Conservation (phyloP, 2,888 invertebrate species). For the Lacanobia wlatinum region DNA sequence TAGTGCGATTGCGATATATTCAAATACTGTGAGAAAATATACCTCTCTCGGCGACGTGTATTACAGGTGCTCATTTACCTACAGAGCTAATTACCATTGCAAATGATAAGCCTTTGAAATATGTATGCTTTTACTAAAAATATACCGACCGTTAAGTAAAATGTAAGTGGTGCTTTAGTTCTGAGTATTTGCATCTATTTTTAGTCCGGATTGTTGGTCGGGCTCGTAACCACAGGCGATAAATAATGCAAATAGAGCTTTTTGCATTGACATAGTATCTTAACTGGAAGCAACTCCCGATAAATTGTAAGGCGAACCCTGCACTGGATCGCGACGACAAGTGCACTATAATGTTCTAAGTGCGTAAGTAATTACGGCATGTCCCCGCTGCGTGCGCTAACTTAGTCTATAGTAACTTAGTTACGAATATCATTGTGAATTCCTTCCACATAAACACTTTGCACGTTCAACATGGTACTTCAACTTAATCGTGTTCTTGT, state of each 20-base stretch:
- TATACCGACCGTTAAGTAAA: constrained; percentile 66
- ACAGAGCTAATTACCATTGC: constrained; percentile 57
- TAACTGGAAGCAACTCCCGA: constrained; percentile 63
- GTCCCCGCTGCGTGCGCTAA: constrained; percentile 8
- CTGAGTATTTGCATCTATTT: constrained; percentile 79
- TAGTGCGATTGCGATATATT: constrained; percentile 45
- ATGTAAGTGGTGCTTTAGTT: constrained; percentile 73
- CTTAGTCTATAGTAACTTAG: constrained; percentile 10
- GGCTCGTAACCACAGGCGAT: constrained; percentile 78
- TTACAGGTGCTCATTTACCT: constrained; percentile 41
- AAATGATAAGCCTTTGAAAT: constrained; percentile 54
- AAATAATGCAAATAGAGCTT: constrained; percentile 81
- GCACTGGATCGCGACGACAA: constrained; percentile 38
- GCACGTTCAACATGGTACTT: constrained; percentile 27
- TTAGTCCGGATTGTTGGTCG: constrained; percentile 82
- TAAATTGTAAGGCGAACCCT: constrained; percentile 44
- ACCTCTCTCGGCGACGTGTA: constrained; percentile 18
- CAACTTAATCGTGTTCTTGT: constrained; percentile 31
- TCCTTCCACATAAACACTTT: constrained; percentile 22
- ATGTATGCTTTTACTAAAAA: constrained; percentile 64
- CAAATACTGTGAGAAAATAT: constrained; percentile 47
- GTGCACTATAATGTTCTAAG: constrained; percentile 37
- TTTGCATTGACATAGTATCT: constrained; percentile 73
- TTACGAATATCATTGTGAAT: constrained; percentile 15
- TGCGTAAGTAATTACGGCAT: constrained; percentile 31